Conservation (phyloP, 2,113 vertebrate genomes). For the Neogale vison region DNA sequence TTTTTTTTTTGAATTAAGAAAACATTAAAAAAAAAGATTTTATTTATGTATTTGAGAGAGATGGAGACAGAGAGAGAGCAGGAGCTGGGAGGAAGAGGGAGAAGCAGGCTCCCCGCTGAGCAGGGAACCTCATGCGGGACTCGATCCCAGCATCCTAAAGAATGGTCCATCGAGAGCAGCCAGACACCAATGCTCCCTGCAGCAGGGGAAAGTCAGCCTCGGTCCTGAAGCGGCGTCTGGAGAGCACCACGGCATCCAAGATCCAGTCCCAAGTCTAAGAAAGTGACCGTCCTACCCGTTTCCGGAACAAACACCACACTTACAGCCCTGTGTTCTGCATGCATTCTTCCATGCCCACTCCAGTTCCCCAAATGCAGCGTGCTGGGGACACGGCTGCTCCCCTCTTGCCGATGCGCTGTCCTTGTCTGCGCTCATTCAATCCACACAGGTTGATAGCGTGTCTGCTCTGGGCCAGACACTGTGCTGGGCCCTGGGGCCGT, state of each 20-base stretch:
- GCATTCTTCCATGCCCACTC: fast-evolving
- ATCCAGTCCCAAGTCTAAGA: not conserved
- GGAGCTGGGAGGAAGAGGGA: not conserved
- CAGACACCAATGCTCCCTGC: not conserved
- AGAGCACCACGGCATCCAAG: fast-evolving
- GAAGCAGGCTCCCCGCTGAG: no score
- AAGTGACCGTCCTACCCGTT: not conserved
- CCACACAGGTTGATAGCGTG: fast-evolving
- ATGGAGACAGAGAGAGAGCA: not conserved
- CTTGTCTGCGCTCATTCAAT: fast-evolving
- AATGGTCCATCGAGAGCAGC: not conserved
- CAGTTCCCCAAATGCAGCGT: fast-evolving
- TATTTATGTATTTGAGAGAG: not conserved
- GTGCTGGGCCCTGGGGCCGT: not conserved
- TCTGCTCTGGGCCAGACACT: not conserved
- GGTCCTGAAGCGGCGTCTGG: not conserved
- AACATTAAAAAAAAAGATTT: no score
- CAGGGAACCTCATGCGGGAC: no score
- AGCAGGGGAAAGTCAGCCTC: not conserved
- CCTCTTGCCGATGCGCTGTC: no score
- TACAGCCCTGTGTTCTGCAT: not conserved
- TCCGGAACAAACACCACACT: not conserved
- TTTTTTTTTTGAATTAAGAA: not conserved
- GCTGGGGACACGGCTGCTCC: not conserved
- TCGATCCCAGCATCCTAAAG: no score